phyloP scores from a whole-genome alignment of 2,113 vertebrate genomes.

The Seriola rivoliana region DNA sequence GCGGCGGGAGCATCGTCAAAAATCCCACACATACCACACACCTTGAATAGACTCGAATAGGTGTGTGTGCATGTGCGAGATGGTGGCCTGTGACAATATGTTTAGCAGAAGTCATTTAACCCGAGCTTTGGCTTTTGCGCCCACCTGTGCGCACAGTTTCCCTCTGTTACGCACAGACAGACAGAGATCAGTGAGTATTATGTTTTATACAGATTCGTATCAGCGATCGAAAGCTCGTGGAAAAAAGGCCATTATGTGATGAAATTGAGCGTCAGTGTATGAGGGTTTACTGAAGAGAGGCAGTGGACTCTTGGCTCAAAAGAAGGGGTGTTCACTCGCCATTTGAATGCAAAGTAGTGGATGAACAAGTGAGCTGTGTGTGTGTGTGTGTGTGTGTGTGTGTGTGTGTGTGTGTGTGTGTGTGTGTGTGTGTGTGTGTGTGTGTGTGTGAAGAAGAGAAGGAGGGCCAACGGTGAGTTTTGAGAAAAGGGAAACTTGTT shows the following conservation, averaged over 20 bases:
- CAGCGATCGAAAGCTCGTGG: slow-evolving; percentile 1
- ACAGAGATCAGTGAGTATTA: background rate
- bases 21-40: background rate
- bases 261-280: slow-evolving; percentile 54
- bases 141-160: background rate
- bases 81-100: background rate
- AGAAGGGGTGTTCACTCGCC: slow-evolving; percentile 80
- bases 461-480: slow-evolving; percentile 71
- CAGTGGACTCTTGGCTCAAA: slow-evolving; percentile 76
- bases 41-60: background rate
- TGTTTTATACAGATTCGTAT: background rate
- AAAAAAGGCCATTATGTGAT: slow-evolving; percentile 33
- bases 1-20: background rate
- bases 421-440: slow-evolving; percentile 69
- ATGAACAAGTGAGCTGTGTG: slow-evolving; percentile 83
- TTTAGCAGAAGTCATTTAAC: background rate
- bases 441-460: slow-evolving; percentile 60
- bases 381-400: slow-evolving; percentile 71
- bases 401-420: slow-evolving; percentile 68
- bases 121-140: background rate
- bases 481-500: slow-evolving; percentile 72
- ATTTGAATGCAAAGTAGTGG: slow-evolving; percentile 86
- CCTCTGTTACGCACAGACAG: background rate
- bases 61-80: background rate
- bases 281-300: slow-evolving; percentile 61